Base-by-base conservation (phyloP, 2,888 invertebrate species). In the Erynnis tages region DNA sequence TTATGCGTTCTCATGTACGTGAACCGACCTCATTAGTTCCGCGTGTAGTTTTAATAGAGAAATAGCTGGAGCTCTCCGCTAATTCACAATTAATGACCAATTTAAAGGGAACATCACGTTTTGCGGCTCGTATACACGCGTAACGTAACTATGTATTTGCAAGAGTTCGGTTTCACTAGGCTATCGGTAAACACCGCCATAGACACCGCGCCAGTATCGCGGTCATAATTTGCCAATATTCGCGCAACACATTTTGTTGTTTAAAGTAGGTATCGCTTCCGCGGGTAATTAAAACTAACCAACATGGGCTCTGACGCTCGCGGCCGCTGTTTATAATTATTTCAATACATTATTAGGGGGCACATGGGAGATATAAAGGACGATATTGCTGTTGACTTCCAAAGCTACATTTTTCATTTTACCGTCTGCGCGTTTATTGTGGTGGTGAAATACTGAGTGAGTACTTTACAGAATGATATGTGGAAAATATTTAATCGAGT, bases 1-100 rank as follows among this genome's bases (percentile, higher is more conserved):
- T 87, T 85, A 85, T 86, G 82, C 77, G 76, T 76, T 82, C 84
- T 82, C 85, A 83, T 82, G 74, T 72, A 76, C 78, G 73, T 67
- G 71, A 66, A 70, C 74, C 70, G 77, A 76, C 74, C 78, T 83
- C 82, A 86, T 86, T 84, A 83, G 78, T 67, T 65, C 67, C 62
- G 71, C 67, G 69, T 72, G 75, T 76, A 79, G 76, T 83, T 84
- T 84, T 83, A 85, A 85, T 86, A 82, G 76, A 76, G 72, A 74
- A 67, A 69, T 75, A 77, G 74, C 63, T 60, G 61, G 55, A 60
- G 59, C 55, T 47, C 45, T 53, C 54, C 47, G 49, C 60, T 49
- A 49, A 49, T 49, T 41, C 49, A 49, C 41, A 41, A 49, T 49
- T 49, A 41, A 49, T 49, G 49, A 49, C 25, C 49, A 49, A 41